Evolutionary conservation across 2,113 vertebrate genomes (phyloP).

Genomic region (Ginglymostoma cirratum): DNA sequence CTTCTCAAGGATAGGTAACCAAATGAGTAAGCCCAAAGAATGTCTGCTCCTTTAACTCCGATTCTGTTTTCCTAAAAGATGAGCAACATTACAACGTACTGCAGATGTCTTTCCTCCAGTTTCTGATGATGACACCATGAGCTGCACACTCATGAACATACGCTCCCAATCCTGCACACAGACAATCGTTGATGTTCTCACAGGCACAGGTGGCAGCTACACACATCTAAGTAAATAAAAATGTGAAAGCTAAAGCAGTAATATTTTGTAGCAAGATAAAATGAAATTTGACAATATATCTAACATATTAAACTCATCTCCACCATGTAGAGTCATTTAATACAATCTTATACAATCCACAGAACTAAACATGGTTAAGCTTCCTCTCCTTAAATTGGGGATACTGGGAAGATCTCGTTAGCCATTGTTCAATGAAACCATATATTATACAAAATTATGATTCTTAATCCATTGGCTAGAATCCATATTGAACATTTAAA

Average conservation of each 20-base stretch:
- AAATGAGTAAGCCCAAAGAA: neutral
- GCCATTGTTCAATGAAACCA: no score
- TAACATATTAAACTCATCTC: neutral
- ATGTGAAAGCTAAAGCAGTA: neutral
- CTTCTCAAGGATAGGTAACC: neutral
- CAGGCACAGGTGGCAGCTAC: slow-evolving; percentile 48
- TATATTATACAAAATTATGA: no score
- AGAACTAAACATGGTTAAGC: neutral
- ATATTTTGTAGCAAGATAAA: neutral
- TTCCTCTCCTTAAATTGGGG: neutral
- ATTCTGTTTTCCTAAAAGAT: neutral
- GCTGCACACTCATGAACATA: slow-evolving; percentile 51
- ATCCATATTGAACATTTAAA: no score
- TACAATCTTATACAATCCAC: neutral
- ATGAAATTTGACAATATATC: neutral
- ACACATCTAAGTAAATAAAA: slow-evolving; percentile 48
- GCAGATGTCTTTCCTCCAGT: slow-evolving; percentile 45
- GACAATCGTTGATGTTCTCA: slow-evolving; percentile 43
- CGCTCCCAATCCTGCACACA: slow-evolving; percentile 48
- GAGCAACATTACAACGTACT: slow-evolving; percentile 42
- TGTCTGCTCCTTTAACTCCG: neutral
- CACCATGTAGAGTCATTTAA: neutral
- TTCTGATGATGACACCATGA: slow-evolving; percentile 42
- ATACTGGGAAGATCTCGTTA: neutral
- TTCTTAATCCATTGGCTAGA: no score